Base-by-base conservation (phyloP, 2,797 vertebrate genomes). In the Nothura maculosa region DNA sequence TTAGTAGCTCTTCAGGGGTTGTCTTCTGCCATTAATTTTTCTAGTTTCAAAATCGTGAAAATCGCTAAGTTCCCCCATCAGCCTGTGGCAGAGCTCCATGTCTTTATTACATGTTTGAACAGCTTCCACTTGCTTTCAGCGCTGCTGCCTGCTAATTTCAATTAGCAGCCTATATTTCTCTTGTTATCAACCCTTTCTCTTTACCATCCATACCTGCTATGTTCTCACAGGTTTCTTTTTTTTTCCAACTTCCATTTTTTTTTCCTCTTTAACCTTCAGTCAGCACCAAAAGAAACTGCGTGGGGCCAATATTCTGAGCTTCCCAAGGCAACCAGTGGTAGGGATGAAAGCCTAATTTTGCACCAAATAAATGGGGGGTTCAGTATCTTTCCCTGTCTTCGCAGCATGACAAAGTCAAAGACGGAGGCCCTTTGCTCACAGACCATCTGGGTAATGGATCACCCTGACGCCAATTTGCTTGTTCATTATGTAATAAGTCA, bases 401-500 rank as follows among this genome's bases (percentile, higher is more conserved):
- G 73, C 43, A 43, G 16, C 18, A 16, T 28, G 60, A 78, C 86
- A 36, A 2, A 74, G 81, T 32, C 86, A 73, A 64, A 52, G 52
- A 47, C n/a, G 40, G 93, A 40, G 75, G 32, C 76, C 61, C 66
- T 81, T 61, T 64, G 72, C 79, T 82, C n/a, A 0, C 52, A 14
- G 83, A 34, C 40, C 86, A 42, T 67, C 68, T 32, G 72, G 28
- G 77, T 63, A 20, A 64, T 24, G 45, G 79, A 85, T 87, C 87
- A 85, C n/a, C 34, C 38, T 87, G 79, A 81, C 75, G 76, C 75
- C 36, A 18, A 54, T 50, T 72, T 84, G 8, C 73, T 85, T 85
- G 73, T 80, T 96, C 87, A 45, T 19, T 36, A 36, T 47, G 84
- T 30, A 74, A 19, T 67, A 58, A 68, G 77, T 47, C 87, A 78